Percentiles rank a stretch among this genome's conserved stretches.
Evolutionary conservation across 2,888 invertebrate genomes (phyloP).

Genomic region (Eretmocerus hayati): DNA sequence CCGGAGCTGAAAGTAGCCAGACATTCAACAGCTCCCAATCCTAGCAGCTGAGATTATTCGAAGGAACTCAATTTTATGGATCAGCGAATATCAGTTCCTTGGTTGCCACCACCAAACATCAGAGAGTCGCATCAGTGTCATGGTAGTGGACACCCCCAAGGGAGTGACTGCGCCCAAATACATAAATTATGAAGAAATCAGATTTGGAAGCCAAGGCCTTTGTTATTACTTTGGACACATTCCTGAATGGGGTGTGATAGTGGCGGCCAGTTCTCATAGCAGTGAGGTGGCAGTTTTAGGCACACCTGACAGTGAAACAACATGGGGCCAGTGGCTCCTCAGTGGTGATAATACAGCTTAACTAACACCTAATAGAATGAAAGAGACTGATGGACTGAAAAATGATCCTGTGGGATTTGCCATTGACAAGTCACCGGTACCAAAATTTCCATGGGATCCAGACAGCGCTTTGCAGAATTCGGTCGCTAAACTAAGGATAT

Average conservation of each 20-base stretch:
- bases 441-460: conserved; percentile 62
- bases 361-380: conserved; percentile 66
- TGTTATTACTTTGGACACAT: conserved; percentile 60
- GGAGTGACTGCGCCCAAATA: conserved; percentile 56
- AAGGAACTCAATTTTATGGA: conserved; percentile 70
- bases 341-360: conserved; percentile 62
- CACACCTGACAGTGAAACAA: conserved; percentile 49
- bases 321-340: conserved; percentile 70
- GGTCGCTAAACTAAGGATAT: conserved; percentile 70
- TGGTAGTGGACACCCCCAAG: conserved; percentile 65
- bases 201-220: conserved; percentile 22
- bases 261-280: conserved; percentile 71
- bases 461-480: conserved; percentile 59
- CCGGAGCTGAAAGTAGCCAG: conserved; percentile 81
- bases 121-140: conserved; percentile 49
- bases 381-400: conserved; percentile 68
- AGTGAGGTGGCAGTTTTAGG: conserved; percentile 78
- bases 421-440: conserved; percentile 63
- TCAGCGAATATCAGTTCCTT: conserved; percentile 80
- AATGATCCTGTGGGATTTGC: conserved; percentile 76
- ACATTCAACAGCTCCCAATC: conserved; percentile 59
- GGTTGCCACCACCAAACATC: conserved; percentile 62
- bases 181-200: conserved; percentile 73
- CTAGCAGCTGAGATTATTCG: conserved; percentile 53
- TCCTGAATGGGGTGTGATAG: conserved; percentile 49